Evolutionary conservation across 2,113 vertebrate species (phyloP).

Genomic region (Forbesichthys papilliferus): DNA sequence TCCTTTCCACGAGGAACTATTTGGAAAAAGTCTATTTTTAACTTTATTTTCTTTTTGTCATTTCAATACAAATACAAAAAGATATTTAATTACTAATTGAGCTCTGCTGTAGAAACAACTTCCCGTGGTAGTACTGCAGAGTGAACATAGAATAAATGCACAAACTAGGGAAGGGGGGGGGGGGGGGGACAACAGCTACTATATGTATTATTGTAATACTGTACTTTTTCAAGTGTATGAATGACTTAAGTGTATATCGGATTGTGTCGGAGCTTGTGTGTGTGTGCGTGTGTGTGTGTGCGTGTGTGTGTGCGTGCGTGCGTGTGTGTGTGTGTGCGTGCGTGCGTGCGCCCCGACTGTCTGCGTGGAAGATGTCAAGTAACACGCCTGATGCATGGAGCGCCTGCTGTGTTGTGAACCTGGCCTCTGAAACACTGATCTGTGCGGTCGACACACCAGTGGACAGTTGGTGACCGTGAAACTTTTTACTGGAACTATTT

Average conservation of each 20-base stretch:
- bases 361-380: constrained; percentile 5
- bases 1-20: background rate
- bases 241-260: constrained; percentile 71
- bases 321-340: background rate
- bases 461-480: constrained; percentile 67
- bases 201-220: constrained; percentile 88
- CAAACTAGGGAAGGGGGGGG: constrained; percentile 44
- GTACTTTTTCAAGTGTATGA: constrained; percentile 88
- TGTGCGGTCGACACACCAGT: constrained; percentile 42
- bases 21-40: too few species aligned
- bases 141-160: background rate
- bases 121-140: background rate
- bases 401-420: constrained; percentile 73
- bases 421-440: constrained; percentile 72
- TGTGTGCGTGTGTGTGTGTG: constrained; percentile 13
- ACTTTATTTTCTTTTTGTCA: too few species aligned
- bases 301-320: constrained; percentile 3
- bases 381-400: constrained; percentile 70
- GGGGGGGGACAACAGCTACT: constrained; percentile 32
- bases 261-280: constrained; percentile 28
- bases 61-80: too few species aligned
- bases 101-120: too few species aligned
- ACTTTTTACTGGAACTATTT: constrained; percentile 85
- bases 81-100: too few species aligned
- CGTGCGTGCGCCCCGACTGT: constrained; percentile 1